Evolutionary conservation across 2,797 vertebrate species (phyloP), one percentile per base, ranked within the genome.

Genomic region (Diplodus sargus): DNA sequence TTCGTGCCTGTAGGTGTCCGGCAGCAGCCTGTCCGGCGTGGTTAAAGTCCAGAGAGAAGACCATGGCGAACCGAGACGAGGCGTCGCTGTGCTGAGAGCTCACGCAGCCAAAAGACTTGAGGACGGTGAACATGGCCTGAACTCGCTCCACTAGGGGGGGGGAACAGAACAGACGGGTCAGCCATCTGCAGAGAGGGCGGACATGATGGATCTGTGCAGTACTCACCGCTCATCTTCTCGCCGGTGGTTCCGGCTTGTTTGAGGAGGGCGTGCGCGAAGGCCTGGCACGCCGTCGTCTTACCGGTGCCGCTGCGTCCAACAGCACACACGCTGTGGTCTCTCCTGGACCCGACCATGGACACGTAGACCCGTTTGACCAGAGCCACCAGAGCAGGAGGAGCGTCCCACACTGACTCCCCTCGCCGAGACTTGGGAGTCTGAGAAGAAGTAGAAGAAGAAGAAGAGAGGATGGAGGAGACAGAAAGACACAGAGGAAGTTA

Each of bases 41-140:
- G 14, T 93, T 97, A 76, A 98, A 99, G 89, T 99, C 98, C 91
- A 99, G 81, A 0, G 97, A 97, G 78, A 97, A 93, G 28, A 97
- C 91, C 94, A 96, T 96, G 85, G 97, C 95, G 60, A 99, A 97
- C 0, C 96, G 95, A 0, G 95, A 96, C 0, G 97, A 97, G 0
- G 94, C 93, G 47, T 90, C 85, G 34, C 95, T 96, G 81, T 94
- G 96, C 74, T 71, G 15, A 0, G 95, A 96, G 72, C 87, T 91
- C 71, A 97, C 96, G 0, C 95, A 96, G 25, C 98, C 97, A 0
- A 99, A 99, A 6, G 98, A 96, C 82, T 79, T 92, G 48, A 99
- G 94, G 42, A 99, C 11, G 0, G 96, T 97, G 92, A 98, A 98
- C 92, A 96, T 93, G 0, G 97, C 97, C 84, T 93, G 96, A 34